phyloP scores from a whole-genome alignment of 2,797 vertebrate species.

The Gallirallus australis region DNA sequence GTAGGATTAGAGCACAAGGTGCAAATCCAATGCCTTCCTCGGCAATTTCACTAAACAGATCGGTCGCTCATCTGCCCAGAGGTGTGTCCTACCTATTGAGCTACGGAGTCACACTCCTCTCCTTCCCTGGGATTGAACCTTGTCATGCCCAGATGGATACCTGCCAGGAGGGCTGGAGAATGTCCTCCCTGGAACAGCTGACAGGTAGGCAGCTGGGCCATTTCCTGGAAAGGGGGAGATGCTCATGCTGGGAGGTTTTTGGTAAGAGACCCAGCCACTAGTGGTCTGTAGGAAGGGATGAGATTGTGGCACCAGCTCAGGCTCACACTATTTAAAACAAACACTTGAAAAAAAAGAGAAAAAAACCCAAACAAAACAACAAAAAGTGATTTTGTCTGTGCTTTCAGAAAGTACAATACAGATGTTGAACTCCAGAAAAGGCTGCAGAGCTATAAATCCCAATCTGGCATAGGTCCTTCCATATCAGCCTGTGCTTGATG shows the following conservation, averaged over 20 bases:
- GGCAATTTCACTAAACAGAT: neutral
- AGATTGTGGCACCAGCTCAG: neutral
- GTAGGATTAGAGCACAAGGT: neutral
- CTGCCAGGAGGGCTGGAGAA: neutral
- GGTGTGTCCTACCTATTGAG: neutral
- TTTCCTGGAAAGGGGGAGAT: neutral
- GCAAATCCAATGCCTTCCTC: neutral
- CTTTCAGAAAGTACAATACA: neutral
- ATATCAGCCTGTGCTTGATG: neutral
- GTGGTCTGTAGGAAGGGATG: neutral
- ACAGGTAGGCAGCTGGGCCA: fast-evolving
- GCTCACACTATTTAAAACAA: neutral
- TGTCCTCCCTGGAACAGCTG: neutral
- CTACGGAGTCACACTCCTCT: neutral
- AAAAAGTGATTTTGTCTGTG: neutral
- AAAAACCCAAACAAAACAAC: neutral
- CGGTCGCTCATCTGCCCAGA: too few relatives aligned
- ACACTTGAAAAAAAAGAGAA: neutral
- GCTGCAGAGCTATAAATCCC: neutral
- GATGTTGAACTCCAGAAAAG: neutral
- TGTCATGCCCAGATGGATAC: neutral
- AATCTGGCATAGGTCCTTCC: neutral
- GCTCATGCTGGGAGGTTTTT: neutral
- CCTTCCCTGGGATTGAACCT: neutral
- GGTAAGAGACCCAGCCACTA: neutral